Base-by-base conservation (phyloP, 2,888 invertebrate genomes). In the Meteorus colon region DNA sequence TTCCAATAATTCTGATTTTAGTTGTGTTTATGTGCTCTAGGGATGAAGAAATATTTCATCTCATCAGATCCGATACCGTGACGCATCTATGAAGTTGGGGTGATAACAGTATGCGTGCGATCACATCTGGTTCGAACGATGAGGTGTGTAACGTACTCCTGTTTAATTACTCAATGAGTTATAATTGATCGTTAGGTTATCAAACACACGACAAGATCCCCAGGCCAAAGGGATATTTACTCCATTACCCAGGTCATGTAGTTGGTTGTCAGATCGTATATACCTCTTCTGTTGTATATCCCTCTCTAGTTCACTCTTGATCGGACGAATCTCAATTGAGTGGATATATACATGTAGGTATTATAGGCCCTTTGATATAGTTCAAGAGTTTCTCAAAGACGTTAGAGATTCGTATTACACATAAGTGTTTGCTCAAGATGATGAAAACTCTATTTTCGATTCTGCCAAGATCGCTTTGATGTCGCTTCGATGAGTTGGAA, bases 151-250 rank as follows among this genome's bases (percentile, higher is more conserved):
- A 19, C 41, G 55, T 67, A 51, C 67, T n/a, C 51, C 73, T 27
- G 68, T 77, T 78, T 78, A 77, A 79, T 79, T 79, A 80, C 77
- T 79, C 80, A 80, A 80, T 80, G 79, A 79, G 79, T 79, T 79
- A 80, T 80, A 80, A 77, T 80, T 77, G 79, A 80, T 79, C 77
- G 78, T 71, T 45, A 74, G 70, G 73, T 65, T 29, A 51, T 27
- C 34, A 65, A 55, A 65, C 73, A 55, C 65, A 65, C 67, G 73
- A 80, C 80, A 78, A 77, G 77, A 76, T 77, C 72, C 77, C 60
- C 73, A 29, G 74, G 48, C 66, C 73, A 74, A 76, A 75, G 80
- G 80, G 78, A 74, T 80, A 77, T 81, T 81, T 81, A 80, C 81
- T 81, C 78, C 80, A 81, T 81, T 81, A 80, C 77, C 77, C 75